Evolutionary conservation across 2,113 vertebrate genomes (phyloP), one percentile per base, ranked within the genome.

Genomic region (Alosa alosa): DNA sequence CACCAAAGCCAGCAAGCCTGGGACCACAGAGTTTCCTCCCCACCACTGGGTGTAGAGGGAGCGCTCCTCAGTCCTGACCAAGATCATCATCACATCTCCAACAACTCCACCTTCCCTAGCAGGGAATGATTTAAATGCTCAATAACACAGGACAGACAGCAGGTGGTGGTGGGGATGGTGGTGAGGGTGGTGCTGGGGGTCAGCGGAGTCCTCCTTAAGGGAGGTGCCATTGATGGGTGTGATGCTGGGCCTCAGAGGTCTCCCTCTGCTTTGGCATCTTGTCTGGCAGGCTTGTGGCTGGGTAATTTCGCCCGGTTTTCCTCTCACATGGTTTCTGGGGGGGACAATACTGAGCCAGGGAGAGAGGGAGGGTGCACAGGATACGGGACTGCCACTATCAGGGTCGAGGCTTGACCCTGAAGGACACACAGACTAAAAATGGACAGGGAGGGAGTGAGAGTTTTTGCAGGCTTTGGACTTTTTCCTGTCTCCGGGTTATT

Each of bases 401-500:
- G 68, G 25, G 68, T 7, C 31, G 68, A 78, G 13, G 25, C 39
- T 78, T 78, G 72, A 78, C 72, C 72, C 72, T 36, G 25, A 36
- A 36, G 72, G 72, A 39, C 72, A 72, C 64, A 78, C 10, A 31
- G 36, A 4, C 72, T 78, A 78, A 78, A 78, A 78, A 41, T 78
- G 72, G 72, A 36, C 31, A 36, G 72, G 31, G 72, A 78, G 64
- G 64, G 31, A 39, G 31, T 13, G 72, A 68, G 64, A 68, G 72
- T 78, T 78, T 39, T 6, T 36, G 31, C 13, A 17, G 72, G 31
- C 72, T 41, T 36, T 72, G 64, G 64, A 72, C 64, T 55, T 49
- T 64, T 64, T 72, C 72, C 72, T 78, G 72, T 78, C 15, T 39
- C 72, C 39, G 72, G 31, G 72, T 78, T 13, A 78, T 78, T 78